Base-by-base conservation (phyloP, 1,140 invertebrate species). In the Psix sp. region DNA sequence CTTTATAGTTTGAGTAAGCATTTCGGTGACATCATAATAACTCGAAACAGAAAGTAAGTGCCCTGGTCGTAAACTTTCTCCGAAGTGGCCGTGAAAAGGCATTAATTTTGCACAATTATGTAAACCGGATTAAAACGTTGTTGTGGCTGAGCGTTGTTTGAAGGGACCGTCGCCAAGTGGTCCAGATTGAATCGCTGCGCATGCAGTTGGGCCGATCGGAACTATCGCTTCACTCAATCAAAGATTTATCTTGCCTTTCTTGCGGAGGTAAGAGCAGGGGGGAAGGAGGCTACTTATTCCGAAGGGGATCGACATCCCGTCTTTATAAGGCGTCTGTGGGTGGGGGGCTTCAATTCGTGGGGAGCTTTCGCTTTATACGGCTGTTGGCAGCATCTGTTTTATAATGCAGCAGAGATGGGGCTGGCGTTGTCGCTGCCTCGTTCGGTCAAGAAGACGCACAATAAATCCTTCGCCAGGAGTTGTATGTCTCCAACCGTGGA, bases 331-430 rank as follows among this genome's bases (percentile, higher is more conserved):
- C 63, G 39, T 35, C 21, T 38, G 29, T 45, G 20, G 52, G 51
- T 33, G 54, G 39, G 42, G 42, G 13, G 24, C 40, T 20, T 13
- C 42, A 49, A 46, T 54, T 76, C 54, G 60, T 56, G 74, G 66
- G 46, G 67, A 76, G 73, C 59, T 79, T 75, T 75, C 63, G 73
- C 82, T 85, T 80, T 83, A 82, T 83, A 83, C 77, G 82, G 80
- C 54, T 81, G 79, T 80, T 79, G 76, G 77, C 75, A 82, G 71
- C 76, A 77, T 77, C 79, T 83, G 83, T 79, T 84, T 84, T 84
- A 82, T 83, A 84, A 85, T 84, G 79, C 82, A 81, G 83, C 83
- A 39, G 60, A 54, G 49, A 52, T 82, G 74, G 59, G 33, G 54
- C 56, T 68, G 72, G 60, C 57, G 62, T 42, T 68, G 62, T 56